Base-by-base conservation (phyloP, 1,140 invertebrate genomes). In the Nymphalis io region DNA sequence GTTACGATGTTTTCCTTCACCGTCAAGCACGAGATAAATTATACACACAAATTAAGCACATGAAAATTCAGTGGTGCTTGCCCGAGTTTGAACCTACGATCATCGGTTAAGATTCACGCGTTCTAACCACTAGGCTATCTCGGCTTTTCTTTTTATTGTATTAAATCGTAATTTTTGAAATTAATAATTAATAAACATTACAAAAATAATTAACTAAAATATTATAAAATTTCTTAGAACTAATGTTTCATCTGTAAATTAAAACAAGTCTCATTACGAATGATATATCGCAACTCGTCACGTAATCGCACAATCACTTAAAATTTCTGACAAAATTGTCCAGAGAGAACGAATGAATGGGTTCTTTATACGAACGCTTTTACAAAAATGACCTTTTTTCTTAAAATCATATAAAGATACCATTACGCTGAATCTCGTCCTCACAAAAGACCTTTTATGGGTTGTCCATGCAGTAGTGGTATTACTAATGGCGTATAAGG, bases 231-330 rank as follows among this genome's bases (percentile, higher is more conserved):
- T 33, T 33, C 27, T 8, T 8, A 6, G 27, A 33, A 33, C 2
- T 33, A 33, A 33, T 33, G 27, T 8, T 33, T 33, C 27, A 8
- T 33, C 27, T 33, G 27, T 8, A 46, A 46, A 16, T n/a, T 15
- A 46, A 46, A 15, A 42, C 44, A 46, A 46, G 15, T 46, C 44
- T 16, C n/a, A 33, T 33, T 33, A 33, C 44, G n/a, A 42, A 42
- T 42, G 44, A 46, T 46, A 6, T 16, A 16, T 46, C 23, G 12
- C 53, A 60, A 64, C 48, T 70, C 51, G 64, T 58, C 44, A 58
- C 60, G 61, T 70, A 64, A 70, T 70, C 64, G 68, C 60, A 70
- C 68, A 70, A 40, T 70, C 46, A 39, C 53, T 63, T 65, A 70
- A 70, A 70, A 70, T 58, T 61, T 70, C 60, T 38, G 55, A 70